These are phyloP conservation scores for Metallyticus violacea DNA, from an alignment of 2,888 invertebrate species.

Conservation along the genomic window DNA sequence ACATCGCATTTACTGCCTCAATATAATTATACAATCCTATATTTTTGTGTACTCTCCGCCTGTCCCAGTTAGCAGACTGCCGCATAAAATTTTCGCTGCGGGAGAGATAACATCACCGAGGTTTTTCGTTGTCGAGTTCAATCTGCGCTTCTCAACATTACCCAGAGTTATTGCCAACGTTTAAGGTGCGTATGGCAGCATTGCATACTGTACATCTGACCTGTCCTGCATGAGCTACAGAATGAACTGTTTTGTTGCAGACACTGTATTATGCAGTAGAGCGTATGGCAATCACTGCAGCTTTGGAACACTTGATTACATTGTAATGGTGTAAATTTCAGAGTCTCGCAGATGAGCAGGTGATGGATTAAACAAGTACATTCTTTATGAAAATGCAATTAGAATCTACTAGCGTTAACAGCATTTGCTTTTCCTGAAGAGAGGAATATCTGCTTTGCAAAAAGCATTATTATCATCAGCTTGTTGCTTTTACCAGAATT, in stretches of 20 bases:
- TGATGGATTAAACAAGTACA: no score
- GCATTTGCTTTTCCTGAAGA: no score
- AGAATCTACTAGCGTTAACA: no score
- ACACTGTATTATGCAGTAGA: background rate
- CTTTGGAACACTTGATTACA: background rate
- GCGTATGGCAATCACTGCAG: background rate
- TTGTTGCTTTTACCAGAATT: no score
- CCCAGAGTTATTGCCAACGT: background rate
- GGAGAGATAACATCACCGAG: background rate
- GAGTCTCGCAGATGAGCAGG: no score
- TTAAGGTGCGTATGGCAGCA: no score
- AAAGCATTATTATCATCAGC: no score
- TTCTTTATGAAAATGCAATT: no score
- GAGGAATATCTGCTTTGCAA: no score
- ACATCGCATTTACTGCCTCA: background rate
- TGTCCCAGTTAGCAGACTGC: background rate
- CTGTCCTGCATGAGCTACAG: background rate
- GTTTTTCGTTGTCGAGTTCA: background rate
- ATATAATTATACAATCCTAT: background rate
- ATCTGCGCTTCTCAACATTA: background rate
- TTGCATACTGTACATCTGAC: background rate
- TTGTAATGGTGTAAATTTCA: no score
- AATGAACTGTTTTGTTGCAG: background rate
- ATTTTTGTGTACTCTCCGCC: background rate
- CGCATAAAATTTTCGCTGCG: background rate